A percentile compares a stretch with the other conserved stretches of the same genome.
phyloP scores from a whole-genome alignment of 2,113 vertebrate species.

The Megalops atlanticus region DNA sequence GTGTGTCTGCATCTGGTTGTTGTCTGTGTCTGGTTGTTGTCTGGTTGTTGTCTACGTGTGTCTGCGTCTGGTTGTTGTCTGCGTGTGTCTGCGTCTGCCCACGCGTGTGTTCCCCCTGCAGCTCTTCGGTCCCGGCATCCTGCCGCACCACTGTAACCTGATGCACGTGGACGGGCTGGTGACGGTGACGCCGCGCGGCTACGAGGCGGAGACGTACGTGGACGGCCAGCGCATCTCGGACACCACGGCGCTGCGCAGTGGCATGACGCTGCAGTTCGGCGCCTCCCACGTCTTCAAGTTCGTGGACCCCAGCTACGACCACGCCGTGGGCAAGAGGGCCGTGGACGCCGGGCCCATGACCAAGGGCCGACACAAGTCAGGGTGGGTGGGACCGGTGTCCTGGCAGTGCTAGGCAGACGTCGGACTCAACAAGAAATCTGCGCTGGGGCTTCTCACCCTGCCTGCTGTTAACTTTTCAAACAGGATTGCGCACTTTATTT shows the following conservation, averaged over 20 bases:
- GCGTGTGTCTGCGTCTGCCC: neutral
- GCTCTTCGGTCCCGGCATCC: conserved; percentile 91
- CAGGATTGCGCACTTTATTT: too few species aligned
- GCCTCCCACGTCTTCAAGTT: conserved; percentile 93
- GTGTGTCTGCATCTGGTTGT: too few species aligned
- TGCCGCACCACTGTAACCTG: conserved; percentile 95
- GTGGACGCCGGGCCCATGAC: conserved; percentile 76
- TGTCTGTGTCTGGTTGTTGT: too few species aligned
- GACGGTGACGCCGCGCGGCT: conserved; percentile 85
- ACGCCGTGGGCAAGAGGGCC: conserved; percentile 76
- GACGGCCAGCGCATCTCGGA: conserved; percentile 89
- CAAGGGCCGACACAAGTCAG: conserved; percentile 83
- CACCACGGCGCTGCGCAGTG: conserved; percentile 90
- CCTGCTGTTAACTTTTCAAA: too few species aligned
- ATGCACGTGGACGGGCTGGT: conserved; percentile 96
- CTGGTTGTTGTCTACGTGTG: neutral
- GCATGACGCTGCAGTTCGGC: conserved; percentile 92
- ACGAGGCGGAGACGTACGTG: conserved; percentile 90
- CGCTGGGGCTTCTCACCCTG: neutral
- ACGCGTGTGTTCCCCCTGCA: conserved; percentile 48
- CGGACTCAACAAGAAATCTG: too few species aligned
- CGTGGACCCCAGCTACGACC: conserved; percentile 93
- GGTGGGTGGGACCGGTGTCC: conserved; percentile 68
- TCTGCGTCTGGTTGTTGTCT: too few species aligned
- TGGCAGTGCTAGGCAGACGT: neutral